Conservation (phyloP, 2,113 vertebrate genomes). For the Acrocephalus arundinaceus region DNA sequence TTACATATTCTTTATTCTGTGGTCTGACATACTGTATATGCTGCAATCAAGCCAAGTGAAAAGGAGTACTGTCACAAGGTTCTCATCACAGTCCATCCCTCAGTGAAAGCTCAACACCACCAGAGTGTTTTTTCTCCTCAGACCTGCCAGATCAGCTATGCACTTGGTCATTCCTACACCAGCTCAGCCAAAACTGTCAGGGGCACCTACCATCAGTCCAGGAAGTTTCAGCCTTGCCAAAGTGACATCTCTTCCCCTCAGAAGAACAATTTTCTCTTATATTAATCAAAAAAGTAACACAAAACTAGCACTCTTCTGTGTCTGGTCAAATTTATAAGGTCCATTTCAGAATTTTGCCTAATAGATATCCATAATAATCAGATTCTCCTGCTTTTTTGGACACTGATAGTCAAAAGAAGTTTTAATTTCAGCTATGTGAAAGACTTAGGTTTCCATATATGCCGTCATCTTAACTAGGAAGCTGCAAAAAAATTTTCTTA, state of each 20-base stretch:
- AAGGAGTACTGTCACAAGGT: neutral
- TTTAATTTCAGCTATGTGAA: neutral
- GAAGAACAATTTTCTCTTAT: neutral
- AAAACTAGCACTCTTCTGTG: neutral
- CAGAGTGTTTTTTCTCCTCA: neutral
- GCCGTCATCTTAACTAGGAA: neutral
- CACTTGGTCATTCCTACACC: rapidly evolving
- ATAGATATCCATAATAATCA: neutral
- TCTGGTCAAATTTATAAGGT: neutral
- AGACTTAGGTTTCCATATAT: neutral
- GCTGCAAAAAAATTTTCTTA: neutral
- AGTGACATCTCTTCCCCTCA: neutral
- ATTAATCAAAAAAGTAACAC: neutral
- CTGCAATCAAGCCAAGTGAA: neutral
- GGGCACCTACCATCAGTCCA: neutral
- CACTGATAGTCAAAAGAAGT: neutral
- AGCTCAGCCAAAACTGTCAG: neutral
- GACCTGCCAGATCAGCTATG: neutral
- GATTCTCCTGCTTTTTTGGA: neutral
- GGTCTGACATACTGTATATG: neutral
- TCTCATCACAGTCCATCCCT: neutral
- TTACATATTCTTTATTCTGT: neutral
- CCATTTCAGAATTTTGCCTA: neutral
- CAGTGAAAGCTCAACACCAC: neutral
- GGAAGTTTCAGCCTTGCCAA: neutral